phyloP scores from a whole-genome alignment of 2,113 vertebrate genomes.

The Nothobranchius furzeri region DNA sequence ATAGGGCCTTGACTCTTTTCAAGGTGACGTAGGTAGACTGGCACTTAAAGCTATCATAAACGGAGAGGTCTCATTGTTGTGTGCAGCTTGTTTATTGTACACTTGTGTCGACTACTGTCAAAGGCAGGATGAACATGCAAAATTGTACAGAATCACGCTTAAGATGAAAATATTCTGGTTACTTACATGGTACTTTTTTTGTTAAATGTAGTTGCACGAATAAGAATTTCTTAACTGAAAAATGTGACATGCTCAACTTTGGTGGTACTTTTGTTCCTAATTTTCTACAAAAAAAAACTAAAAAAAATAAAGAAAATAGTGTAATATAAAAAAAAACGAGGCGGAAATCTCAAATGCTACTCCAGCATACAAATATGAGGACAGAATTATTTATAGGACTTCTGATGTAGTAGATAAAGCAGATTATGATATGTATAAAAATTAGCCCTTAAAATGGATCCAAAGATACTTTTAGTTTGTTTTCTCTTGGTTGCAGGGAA shows the following conservation, averaged over 20 bases:
- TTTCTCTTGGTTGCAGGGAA: constrained; percentile 82
- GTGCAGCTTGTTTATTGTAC: constrained; percentile 45
- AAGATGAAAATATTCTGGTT: constrained; percentile 83
- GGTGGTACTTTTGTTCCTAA: constrained; percentile 84
- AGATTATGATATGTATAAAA: constrained; percentile 80
- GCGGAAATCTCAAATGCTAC: constrained; percentile 83
- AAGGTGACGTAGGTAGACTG: constrained; percentile 20
- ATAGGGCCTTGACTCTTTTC: constrained; percentile 55
- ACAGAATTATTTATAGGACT: constrained; percentile 85
- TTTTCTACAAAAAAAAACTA: constrained; percentile 79
- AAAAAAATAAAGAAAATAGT: constrained; percentile 66
- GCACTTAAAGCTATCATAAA: constrained; percentile 11
- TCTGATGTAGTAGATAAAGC: constrained; percentile 81
- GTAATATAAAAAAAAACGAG: constrained; percentile 70
- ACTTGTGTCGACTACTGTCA: constrained; percentile 83
- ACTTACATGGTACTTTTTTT: constrained; percentile 86
- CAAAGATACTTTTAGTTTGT: constrained; percentile 81
- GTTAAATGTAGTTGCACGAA: constrained; percentile 84
- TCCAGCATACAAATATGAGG: constrained; percentile 87
- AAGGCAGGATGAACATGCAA: constrained; percentile 74
- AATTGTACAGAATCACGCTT: constrained; percentile 87
- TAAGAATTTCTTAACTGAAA: constrained; percentile 80
- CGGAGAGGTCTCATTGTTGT: constrained; percentile 21
- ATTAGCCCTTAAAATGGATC: constrained; percentile 80
- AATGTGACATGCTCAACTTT: constrained; percentile 82